Percentiles rank a stretch among this genome's conserved stretches.
These are phyloP conservation scores for Oasisia sp. DNA, from an alignment of 2,888 invertebrate species.

Conservation along the genomic window DNA sequence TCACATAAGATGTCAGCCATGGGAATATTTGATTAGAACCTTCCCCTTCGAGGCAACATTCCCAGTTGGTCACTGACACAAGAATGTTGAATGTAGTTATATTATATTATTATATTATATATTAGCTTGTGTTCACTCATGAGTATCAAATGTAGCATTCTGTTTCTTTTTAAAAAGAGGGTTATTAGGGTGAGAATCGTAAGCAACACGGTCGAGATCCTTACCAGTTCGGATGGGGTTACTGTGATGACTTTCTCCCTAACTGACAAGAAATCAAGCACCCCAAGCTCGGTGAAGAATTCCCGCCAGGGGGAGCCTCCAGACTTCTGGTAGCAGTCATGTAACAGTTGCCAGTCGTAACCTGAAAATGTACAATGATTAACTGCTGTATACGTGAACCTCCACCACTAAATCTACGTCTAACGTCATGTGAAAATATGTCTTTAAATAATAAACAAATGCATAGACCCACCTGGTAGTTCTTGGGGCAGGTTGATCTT, in stretches of 20 bases:
- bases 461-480: constrained; percentile 51
- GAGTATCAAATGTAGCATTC: too few relatives aligned
- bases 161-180: neutral
- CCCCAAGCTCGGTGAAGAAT: constrained; percentile 57
- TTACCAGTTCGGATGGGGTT: constrained; percentile 43
- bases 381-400: neutral
- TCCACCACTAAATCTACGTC: neutral
- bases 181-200: neutral
- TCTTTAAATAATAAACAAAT: too few relatives aligned
- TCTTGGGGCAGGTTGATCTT: constrained; percentile 43
- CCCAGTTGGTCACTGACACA: too few relatives aligned
- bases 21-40: too few relatives aligned
- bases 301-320: constrained; percentile 48
- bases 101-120: too few relatives aligned
- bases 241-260: constrained; percentile 42
- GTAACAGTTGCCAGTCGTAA: constrained; percentile 58
- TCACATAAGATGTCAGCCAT: too few relatives aligned
- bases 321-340: constrained; percentile 50
- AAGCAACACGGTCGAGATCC: neutral
- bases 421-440: too few relatives aligned
- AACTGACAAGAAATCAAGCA: constrained; percentile 53
- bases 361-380: constrained; percentile 44
- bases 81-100: too few relatives aligned
- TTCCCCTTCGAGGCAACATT: too few relatives aligned
- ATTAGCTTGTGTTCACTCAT: too few relatives aligned